Base-by-base conservation (phyloP, 2,113 vertebrate genomes). In the Perca schrenkii region DNA sequence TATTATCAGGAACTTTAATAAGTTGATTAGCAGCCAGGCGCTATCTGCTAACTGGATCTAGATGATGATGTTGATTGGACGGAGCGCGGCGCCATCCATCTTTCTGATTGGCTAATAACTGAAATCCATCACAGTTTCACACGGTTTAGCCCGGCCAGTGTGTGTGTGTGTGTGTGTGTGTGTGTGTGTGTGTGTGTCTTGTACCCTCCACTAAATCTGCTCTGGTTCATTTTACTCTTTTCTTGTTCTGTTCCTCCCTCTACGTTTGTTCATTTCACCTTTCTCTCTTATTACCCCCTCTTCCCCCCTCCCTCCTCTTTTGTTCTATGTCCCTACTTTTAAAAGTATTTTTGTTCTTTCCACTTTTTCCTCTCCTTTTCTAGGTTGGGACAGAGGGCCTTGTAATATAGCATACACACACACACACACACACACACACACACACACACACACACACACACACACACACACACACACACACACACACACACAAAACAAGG, bases 91-190 rank as follows among this genome's bases (percentile, higher is more conserved):
- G 75, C 95, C 97, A 99, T 99, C 98, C 97, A 98, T 99, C 98
- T 99, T 97, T 98, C 95, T 98, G 97, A 99, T 98, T 96, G 79
- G 97, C 97, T 99, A 99, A 99, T 99, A 99, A 99, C 97, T 98
- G 96, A 96, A 98, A 99, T 99, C 98, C 97, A 99, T 99, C 98
- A 99, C 95, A 96, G 97, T 95, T 97, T 93, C 93, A 84, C 94
- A 57, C n/a, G n/a, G 47, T 95, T 96, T 92, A 89, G 79, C 91
- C 64, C 1, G 8, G 56, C 50, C 0, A 0, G 74, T 69, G 75
- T 65, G 80, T 54, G 76, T 66, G 65, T 65, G 80, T 80, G 36
- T 68, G 53, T 61, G 49, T 53, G 65, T 75, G 67, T 57, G 72
- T 71, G 83, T 60, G 50, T 73, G 82, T 68, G 77, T 65, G 74